A percentile compares a stretch with the other conserved stretches of the same genome.
These are phyloP conservation scores for Pipa parva DNA, from an alignment of 2,113 vertebrate species.

Conservation along the genomic window DNA sequence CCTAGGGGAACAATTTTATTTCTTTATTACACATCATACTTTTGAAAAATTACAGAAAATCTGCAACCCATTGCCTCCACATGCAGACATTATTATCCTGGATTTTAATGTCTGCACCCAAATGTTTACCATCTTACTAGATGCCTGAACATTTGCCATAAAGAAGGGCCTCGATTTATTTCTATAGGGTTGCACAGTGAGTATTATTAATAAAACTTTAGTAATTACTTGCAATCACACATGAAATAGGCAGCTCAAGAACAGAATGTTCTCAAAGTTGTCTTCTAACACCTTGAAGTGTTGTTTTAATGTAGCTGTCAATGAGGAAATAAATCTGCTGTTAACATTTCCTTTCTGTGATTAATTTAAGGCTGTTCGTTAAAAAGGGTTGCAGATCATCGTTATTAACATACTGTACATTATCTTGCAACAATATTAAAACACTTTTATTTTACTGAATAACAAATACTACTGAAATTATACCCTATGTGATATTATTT, in stretches of 20 bases:
- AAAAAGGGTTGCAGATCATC: not conserved
- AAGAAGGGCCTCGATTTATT: not conserved
- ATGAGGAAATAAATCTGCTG: slow-evolving; percentile 20
- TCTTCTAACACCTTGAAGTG: slow-evolving; percentile 33
- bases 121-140: too few relatives aligned
- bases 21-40: too few relatives aligned
- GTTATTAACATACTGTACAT: too few relatives aligned
- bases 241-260: slow-evolving; percentile 16
- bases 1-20: too few relatives aligned
- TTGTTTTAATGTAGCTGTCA: slow-evolving; percentile 17
- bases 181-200: slow-evolving; percentile 8
- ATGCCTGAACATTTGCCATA: not conserved
- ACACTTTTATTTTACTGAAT: too few relatives aligned
- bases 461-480: too few relatives aligned
- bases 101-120: too few relatives aligned
- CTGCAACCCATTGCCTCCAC: too few relatives aligned
- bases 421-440: too few relatives aligned
- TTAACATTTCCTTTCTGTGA: not conserved
- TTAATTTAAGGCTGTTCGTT: slow-evolving; percentile 11
- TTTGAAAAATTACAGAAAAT: too few relatives aligned
- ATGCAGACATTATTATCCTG: too few relatives aligned
- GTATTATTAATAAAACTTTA: slow-evolving; percentile 27
- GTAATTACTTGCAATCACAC: slow-evolving; percentile 18
- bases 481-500: not conserved
- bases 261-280: slow-evolving; percentile 31